A percentile compares a stretch with the other conserved stretches of the same genome.
These are phyloP conservation scores for Anoplolepis gracilipes DNA, from an alignment of 1,140 invertebrate genomes.

Conservation along the genomic window DNA sequence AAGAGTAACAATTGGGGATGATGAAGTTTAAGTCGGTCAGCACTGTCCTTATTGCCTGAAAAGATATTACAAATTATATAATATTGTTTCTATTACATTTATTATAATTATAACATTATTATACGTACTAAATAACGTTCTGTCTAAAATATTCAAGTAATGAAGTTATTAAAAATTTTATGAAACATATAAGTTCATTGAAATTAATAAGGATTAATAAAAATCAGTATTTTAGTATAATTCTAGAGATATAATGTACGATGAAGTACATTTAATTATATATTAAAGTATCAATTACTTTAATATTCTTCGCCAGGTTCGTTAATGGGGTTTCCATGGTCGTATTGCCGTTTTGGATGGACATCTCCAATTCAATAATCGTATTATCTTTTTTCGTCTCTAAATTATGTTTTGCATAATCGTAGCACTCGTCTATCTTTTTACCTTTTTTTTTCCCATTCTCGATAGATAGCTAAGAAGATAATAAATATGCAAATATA, in stretches of 20 bases:
- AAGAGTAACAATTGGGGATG: slow-evolving; percentile 1
- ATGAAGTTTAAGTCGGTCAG: neutral
- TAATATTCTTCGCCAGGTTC: neutral
- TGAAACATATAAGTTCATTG: neutral
- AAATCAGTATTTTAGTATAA: neutral
- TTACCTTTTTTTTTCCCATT: slow-evolving; percentile 14
- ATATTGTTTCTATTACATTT: neutral
- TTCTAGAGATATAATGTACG: neutral
- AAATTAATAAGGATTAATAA: too few species aligned
- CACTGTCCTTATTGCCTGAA: neutral
- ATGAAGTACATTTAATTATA: neutral
- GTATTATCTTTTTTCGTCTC: slow-evolving; percentile 5
- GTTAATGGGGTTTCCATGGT: neutral
- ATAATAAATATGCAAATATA: neutral
- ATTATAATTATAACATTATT: neutral
- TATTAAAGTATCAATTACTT: neutral
- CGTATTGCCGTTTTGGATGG: neutral
- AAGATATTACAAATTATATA: slow-evolving; percentile 5
- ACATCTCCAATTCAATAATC: neutral
- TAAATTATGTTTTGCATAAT: slow-evolving; percentile 2
- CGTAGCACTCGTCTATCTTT: neutral
- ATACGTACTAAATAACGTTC: neutral
- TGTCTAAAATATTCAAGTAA: neutral
- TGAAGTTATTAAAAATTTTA: slow-evolving; percentile 1
- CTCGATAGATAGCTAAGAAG: neutral